Percentiles rank a stretch among this genome's conserved stretches.
These are phyloP conservation scores for Lycophotia porphyrea DNA, from an alignment of 2,888 invertebrate species.

Conservation along the genomic window DNA sequence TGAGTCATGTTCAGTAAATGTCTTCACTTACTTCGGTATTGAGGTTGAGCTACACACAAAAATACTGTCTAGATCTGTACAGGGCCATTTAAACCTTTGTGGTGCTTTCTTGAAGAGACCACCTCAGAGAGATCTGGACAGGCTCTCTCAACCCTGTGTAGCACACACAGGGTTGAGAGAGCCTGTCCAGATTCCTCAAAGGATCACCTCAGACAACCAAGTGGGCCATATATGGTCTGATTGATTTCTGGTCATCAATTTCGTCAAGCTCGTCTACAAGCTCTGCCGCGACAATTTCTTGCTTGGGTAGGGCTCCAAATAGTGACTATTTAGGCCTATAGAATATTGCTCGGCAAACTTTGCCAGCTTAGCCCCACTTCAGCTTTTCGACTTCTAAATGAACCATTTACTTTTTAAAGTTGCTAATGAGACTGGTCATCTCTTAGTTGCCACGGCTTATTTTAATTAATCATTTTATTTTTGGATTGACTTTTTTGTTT, in stretches of 20 bases:
- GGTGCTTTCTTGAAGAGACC: neutral
- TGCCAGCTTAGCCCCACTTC: neutral
- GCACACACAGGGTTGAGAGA: too few species aligned
- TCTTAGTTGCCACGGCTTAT: too few species aligned
- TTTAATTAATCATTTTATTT: too few species aligned
- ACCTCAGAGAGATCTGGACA: neutral
- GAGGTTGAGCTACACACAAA: neutral
- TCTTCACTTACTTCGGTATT: neutral
- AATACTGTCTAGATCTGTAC: neutral
- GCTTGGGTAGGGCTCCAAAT: neutral
- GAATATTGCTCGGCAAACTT: neutral
- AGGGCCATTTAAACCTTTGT: neutral
- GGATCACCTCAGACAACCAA: neutral
- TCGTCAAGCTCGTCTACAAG: neutral
- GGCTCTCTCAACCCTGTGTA: neutral
- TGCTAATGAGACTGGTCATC: too few species aligned
- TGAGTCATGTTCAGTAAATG: neutral
- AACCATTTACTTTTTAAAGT: neutral
- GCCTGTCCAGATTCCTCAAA: too few species aligned
- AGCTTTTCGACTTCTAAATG: neutral
- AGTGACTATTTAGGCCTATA: neutral
- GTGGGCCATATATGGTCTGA: neutral
- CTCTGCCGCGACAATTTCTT: neutral
- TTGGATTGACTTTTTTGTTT: too few species aligned
- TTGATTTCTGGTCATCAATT: neutral